Evolutionary conservation across 2,113 vertebrate species (phyloP).

Genomic region (Corydoras sp.): DNA sequence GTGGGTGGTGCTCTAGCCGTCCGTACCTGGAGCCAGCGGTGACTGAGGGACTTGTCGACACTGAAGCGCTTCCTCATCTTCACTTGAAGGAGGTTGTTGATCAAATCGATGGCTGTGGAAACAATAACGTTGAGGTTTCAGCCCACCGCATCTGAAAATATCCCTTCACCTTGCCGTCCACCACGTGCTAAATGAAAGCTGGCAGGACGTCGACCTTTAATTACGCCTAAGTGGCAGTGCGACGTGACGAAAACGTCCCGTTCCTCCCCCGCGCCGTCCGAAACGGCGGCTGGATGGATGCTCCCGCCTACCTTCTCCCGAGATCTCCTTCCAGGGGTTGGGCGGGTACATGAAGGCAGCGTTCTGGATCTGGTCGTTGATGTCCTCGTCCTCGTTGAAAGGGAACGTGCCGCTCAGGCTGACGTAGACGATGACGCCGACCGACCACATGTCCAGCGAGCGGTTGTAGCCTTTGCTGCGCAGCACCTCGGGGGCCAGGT

Average conservation of each 20-base stretch:
- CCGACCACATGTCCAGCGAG: slow-evolving; percentile 97
- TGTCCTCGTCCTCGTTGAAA: slow-evolving; percentile 97
- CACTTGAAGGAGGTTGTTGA: slow-evolving; percentile 97
- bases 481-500: slow-evolving; percentile 91
- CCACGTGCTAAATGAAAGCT: too few species aligned
- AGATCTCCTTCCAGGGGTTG: slow-evolving; percentile 94
- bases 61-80: slow-evolving; percentile 98
- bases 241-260: too few species aligned
- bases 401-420: slow-evolving; percentile 96
- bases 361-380: slow-evolving; percentile 97
- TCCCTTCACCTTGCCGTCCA: too few species aligned
- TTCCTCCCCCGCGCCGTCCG: too few species aligned
- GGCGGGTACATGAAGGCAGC: slow-evolving; percentile 98
- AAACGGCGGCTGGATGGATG: too few species aligned
- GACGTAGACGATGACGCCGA: slow-evolving; percentile 94
- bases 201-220: too few species aligned
- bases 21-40: slow-evolving; percentile 93
- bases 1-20: too few species aligned
- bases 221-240: too few species aligned
- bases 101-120: slow-evolving; percentile 86
- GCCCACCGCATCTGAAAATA: too few species aligned
- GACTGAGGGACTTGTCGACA: slow-evolving; percentile 97
- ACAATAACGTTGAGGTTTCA: slow-evolving; percentile 16
- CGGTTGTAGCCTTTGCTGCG: slow-evolving; percentile 97
- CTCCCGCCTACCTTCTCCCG: slow-evolving; percentile 77